Base-by-base conservation (phyloP, 1,140 invertebrate species). In the Ceratitis capitata region DNA sequence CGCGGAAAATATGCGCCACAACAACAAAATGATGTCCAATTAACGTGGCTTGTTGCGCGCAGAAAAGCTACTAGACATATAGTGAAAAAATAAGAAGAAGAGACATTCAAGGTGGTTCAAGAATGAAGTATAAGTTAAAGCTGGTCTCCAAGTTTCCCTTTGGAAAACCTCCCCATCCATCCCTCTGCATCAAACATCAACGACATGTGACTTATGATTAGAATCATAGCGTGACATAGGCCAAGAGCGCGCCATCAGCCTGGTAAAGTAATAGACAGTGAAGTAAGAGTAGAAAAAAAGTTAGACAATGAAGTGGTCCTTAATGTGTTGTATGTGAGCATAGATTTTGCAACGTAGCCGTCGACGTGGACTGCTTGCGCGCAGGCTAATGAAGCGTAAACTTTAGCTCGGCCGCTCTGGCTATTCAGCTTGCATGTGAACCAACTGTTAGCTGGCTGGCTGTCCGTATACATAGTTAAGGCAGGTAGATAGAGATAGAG, bases 171-270 rank as follows among this genome's bases (percentile, higher is more conserved):
- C 14, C 29, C 29, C 12, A 26, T 12, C 64, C 14, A 26, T 1
- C 39, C 69, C 23, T 42, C 32, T 23, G 51, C 69, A 26, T 78
- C n/a, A 78, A 39, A 78, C 69, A 45, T 19, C 16, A 78, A 78
- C 69, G 69, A 45, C 39, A 78, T 78, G 69, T 78, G 69, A 78
- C 69, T 78, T 78, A 78, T 78, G 69, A 78, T 78, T 78, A 78
- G 39, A 78, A 78, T 78, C 69, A 45, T 78, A 39, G 69, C 69
- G 39, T 78, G 69, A 45, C 69, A 45, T 78, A 19, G 69, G 39
- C 69, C n/a, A 45, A 45, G 69, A 39, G n/a, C n/a, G n/a, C n/a
- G 39, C 19, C 39, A 47, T 23, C 39, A 78, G 69, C 51, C 5
- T 56, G 14, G 0, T 9, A 7, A 9, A 7, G 45, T 47, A 47